These are phyloP conservation scores for Actinia equina DNA, from an alignment of 64 coral and sea anemone species.

Conservation along the genomic window DNA sequence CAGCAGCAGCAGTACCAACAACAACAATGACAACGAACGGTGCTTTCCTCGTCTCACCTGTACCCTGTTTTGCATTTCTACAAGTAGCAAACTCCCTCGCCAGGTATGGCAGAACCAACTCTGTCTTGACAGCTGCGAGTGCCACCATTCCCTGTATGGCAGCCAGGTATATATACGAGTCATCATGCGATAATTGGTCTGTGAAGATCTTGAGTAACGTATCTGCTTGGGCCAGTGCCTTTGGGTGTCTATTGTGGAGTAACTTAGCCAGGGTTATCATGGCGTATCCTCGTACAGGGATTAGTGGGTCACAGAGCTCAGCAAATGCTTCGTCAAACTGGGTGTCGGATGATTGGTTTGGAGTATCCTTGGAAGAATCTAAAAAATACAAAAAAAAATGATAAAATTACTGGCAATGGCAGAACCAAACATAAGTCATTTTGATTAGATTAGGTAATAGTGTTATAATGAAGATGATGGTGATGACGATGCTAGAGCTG, in stretches of 20 bases:
- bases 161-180: conserved; percentile 89
- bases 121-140: conserved; percentile 58
- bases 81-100: conserved; percentile 60
- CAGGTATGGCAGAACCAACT: conserved; percentile 57
- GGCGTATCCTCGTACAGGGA: conserved; percentile 86
- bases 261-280: conserved; percentile 74
- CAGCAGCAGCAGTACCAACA: too few relatives aligned
- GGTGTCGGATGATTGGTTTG: conserved; percentile 8
- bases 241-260: conserved; percentile 51
- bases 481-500: too few relatives aligned
- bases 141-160: conserved; percentile 86
- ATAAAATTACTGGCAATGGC: too few relatives aligned
- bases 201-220: conserved; percentile 74
- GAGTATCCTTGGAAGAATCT: neutral
- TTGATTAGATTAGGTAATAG: too few relatives aligned
- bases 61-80: conserved; percentile 29
- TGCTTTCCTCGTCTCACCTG: conserved; percentile 3
- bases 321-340: conserved; percentile 65
- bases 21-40: neutral
- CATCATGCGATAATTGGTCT: conserved; percentile 83
- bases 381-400: neutral
- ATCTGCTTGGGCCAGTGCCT: conserved; percentile 60
- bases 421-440: too few relatives aligned
- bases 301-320: conserved; percentile 77
- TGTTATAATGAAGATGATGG: too few relatives aligned